Evolutionary conservation across 2,113 vertebrate genomes (phyloP).

Genomic region (Bos taurus): ARS-UCD2.0 NC_037338.1:113001-113500

Average conservation of each 20-base stretch:
- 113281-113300: background rate
- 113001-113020: background rate
- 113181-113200: no score
- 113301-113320: background rate
- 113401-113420: background rate
- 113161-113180: background rate
- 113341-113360: background rate
- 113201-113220: no score
- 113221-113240: no score
- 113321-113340: background rate
- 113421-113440: background rate
- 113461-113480: background rate
- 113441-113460: background rate
- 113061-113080: background rate
- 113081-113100: background rate
- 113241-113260: no score
- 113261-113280: background rate
- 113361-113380: background rate
- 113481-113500: background rate
- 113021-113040: background rate
- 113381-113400: background rate
- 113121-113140: background rate
- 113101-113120: background rate
- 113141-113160: background rate
- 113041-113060: background rate